phyloP scores from a whole-genome alignment of 2,888 invertebrate species.

The Bibio marci region DNA sequence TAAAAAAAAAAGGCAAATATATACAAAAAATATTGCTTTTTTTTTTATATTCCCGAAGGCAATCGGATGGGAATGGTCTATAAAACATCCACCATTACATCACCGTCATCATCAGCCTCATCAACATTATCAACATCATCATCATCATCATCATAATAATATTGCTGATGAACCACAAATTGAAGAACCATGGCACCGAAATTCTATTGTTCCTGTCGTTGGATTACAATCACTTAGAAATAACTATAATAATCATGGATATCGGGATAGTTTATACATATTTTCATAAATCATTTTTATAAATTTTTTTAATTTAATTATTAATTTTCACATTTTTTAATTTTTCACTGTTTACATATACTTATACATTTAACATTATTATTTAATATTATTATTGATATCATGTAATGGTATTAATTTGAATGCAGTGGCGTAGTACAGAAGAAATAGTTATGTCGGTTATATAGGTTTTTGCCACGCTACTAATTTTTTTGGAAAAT shows the following conservation, averaged over 20 bases:
- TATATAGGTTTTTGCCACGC: too few species aligned
- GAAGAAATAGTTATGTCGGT: too few species aligned
- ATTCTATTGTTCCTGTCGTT: not conserved
- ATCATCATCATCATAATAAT: not conserved
- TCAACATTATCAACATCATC: constrained; percentile 7
- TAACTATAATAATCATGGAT: not conserved
- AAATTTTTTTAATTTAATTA: too few species aligned
- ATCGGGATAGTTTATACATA: not conserved
- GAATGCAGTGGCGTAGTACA: too few species aligned
- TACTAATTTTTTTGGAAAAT: too few species aligned
- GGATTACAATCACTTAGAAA: too few species aligned
- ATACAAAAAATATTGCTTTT: not conserved
- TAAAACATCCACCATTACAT: constrained; percentile 15
- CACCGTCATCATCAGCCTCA: constrained; percentile 4
- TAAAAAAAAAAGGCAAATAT: not conserved
- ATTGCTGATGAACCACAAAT: not conserved
- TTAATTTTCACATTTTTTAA: not conserved
- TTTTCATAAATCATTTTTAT: not conserved
- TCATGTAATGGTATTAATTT: too few species aligned
- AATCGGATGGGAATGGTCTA: constrained; percentile 16
- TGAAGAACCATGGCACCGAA: not conserved
- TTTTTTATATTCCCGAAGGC: constrained; percentile 11
- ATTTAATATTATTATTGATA: too few species aligned
- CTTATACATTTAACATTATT: too few species aligned
- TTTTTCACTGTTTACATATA: too few species aligned